Conservation (phyloP, 92 coral and sea anemone genomes). For the Pocillopora meandrina region DNA sequence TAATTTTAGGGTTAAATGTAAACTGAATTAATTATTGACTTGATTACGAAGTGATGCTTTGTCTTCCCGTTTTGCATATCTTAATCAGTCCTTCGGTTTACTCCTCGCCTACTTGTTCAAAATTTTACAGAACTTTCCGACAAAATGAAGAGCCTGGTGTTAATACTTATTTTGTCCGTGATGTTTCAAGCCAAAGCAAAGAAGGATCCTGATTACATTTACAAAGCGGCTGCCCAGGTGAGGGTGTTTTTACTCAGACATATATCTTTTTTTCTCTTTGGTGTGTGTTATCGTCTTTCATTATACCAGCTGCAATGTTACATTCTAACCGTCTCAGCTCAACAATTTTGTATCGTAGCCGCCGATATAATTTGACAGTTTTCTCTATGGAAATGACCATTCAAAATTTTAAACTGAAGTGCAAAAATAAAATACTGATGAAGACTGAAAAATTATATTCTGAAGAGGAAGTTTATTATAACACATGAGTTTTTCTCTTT, state of each 20-base stretch:
- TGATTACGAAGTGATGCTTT: background rate
- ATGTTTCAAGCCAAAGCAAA: background rate
- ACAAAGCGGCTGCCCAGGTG: conserved; percentile 9
- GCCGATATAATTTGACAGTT: too few relatives aligned
- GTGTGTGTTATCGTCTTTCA: background rate
- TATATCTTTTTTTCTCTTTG: background rate
- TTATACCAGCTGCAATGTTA: too few relatives aligned
- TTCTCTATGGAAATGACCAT: too few relatives aligned
- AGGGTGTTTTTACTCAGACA: background rate
- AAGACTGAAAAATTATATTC: too few relatives aligned
- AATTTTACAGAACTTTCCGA: background rate
- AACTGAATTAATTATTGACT: background rate
- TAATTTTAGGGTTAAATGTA: background rate
- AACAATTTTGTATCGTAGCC: too few relatives aligned
- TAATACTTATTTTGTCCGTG: background rate
- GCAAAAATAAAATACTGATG: too few relatives aligned
- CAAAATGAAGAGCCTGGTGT: background rate
- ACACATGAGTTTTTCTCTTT: too few relatives aligned
- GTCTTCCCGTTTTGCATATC: background rate
- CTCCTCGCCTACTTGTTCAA: background rate
- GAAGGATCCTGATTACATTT: background rate
- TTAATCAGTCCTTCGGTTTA: background rate
- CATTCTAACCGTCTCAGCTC: too few relatives aligned
- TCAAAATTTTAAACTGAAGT: too few relatives aligned
- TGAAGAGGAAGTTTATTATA: too few relatives aligned